Conservation (phyloP, 2,113 vertebrate species). For the Sialia sialis region DNA sequence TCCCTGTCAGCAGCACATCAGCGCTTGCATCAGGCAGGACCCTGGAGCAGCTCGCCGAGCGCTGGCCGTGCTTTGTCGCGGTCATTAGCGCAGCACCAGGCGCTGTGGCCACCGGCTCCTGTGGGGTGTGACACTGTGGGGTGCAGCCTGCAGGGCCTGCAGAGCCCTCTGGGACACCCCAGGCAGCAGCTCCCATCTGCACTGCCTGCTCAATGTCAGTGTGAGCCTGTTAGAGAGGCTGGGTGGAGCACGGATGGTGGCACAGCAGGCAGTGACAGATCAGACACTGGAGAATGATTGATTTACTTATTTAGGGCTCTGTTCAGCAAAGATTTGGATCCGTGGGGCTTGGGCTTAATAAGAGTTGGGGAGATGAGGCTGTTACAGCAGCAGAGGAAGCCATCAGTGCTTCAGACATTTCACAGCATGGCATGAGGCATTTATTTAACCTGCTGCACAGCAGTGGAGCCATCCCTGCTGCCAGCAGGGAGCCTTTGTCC, state of each 20-base stretch:
- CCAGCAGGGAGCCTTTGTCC: neutral
- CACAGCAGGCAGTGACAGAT: neutral
- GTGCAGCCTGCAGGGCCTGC: neutral
- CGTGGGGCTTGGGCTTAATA: neutral
- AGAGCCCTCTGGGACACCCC: neutral
- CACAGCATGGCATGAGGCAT: neutral
- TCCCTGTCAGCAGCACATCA: neutral
- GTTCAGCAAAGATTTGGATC: neutral
- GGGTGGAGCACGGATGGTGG: neutral
- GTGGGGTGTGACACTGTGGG: neutral
- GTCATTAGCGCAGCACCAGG: accelerated
- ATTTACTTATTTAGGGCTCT: conserved; percentile 5
- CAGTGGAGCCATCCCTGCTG: neutral
- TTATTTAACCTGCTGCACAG: neutral
- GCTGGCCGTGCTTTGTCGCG: neutral
- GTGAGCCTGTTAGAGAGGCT: neutral
- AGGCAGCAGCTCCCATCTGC: neutral
- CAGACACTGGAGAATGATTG: neutral
- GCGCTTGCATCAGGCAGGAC: neutral
- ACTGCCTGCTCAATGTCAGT: neutral
- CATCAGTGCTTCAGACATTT: neutral
- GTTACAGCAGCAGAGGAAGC: neutral
- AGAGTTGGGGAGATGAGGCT: neutral
- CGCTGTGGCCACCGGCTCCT: accelerated
- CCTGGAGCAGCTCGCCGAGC: neutral